These are phyloP conservation scores for Pantala flavescens DNA, from an alignment of 1,140 invertebrate genomes.

Conservation along the genomic window DNA sequence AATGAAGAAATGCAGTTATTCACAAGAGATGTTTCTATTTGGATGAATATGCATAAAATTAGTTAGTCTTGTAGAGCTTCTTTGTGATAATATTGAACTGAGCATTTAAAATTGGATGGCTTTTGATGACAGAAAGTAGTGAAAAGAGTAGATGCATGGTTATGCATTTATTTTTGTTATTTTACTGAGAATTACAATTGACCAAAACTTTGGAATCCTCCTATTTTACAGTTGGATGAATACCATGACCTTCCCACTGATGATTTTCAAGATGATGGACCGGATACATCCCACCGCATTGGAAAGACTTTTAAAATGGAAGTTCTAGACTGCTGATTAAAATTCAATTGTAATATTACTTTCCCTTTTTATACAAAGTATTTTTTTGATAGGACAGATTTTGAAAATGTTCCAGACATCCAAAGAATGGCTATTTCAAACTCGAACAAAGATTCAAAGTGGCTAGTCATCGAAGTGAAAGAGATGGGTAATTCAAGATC, in stretches of 20 bases:
- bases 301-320: conserved; percentile 3
- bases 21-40: too few relatives aligned
- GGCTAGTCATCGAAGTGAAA: neutral
- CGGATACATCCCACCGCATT: neutral
- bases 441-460: neutral
- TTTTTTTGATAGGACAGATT: neutral
- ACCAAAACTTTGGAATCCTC: neutral
- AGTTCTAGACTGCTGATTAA: conserved; percentile 9
- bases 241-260: neutral
- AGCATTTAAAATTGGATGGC: too few relatives aligned
- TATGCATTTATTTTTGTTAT: too few relatives aligned
- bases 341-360: neutral
- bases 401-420: neutral
- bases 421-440: neutral
- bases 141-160: too few relatives aligned
- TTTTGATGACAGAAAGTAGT: too few relatives aligned
- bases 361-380: conserved; percentile 11
- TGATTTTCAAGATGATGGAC: neutral
- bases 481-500: neutral
- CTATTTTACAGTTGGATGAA: neutral
- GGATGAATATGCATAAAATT: too few relatives aligned
- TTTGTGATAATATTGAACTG: too few relatives aligned
- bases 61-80: too few relatives aligned
- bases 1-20: too few relatives aligned
- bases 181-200: too few relatives aligned